Evolutionary conservation across 2,797 vertebrate genomes (phyloP).

Genomic region (Acanthiza pusilla): DNA sequence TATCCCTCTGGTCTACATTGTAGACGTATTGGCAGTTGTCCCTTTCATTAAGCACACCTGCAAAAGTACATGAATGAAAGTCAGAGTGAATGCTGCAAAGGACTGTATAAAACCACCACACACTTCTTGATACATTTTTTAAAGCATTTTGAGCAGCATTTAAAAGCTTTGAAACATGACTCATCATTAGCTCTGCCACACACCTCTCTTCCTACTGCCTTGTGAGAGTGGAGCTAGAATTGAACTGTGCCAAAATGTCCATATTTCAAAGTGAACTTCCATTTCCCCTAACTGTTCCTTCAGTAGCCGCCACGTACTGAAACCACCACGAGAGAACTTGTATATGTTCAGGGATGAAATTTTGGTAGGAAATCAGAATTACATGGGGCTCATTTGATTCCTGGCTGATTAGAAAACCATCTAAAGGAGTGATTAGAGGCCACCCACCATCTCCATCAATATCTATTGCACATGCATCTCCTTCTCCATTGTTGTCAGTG

Average conservation of each 20-base stretch:
- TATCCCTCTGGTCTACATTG: constrained; percentile 96
- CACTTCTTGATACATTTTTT: not conserved
- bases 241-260: not conserved
- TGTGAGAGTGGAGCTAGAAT: not conserved
- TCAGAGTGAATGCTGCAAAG: not conserved
- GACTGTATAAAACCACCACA: not conserved
- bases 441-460: constrained; percentile 96
- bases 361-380: not conserved
- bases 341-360: not conserved
- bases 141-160: not conserved
- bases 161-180: not conserved
- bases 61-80: not conserved
- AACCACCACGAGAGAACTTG: not conserved
- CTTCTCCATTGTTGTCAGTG: constrained; percentile 95
- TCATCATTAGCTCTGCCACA: not conserved
- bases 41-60: constrained; percentile 92
- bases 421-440: not conserved
- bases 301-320: not conserved
- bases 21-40: constrained; percentile 98
- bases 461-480: constrained; percentile 94
- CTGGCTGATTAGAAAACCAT: not conserved
- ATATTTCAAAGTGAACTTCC: not conserved
- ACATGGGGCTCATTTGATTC: not conserved
- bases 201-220: not conserved
- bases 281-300: not conserved